Base-by-base conservation (phyloP, 2,888 invertebrate species). In the Plagodis pulveraria region DNA sequence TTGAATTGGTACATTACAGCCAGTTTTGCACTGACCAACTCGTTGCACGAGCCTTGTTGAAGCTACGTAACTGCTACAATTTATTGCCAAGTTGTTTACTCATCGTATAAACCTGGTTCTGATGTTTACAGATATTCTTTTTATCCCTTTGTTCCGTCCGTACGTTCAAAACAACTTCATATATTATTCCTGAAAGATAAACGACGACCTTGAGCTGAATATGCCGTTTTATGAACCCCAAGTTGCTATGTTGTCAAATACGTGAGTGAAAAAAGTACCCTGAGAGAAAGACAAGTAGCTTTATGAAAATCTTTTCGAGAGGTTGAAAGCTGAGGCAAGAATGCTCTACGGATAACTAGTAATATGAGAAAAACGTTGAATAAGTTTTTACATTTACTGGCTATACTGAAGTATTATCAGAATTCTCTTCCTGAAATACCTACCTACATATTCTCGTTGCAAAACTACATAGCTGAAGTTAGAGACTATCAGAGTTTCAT, bases 101-200 rank as follows among this genome's bases (percentile, higher is more conserved):
- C 50, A 56, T 66, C 63, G 57, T 55, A 63, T 63, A 65, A 63
- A 43, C 65, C 59, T 62, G 55, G 55, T 60, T 58, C 56, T 64
- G 66, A 62, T 66, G 65, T 69, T 70, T 69, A 62, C 64, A 64
- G 60, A 62, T 67, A 59, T 65, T 62, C 60, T 63, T 65, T 66
- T 65, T 69, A 62, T 65, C 62, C 57, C 44, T 62, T 55, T 50
- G 35, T 61, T 56, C 56, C 56, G 47, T 62, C 55, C 44, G 57
- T 56, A 62, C 63, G 65, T 66, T 66, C 66, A 72, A 74, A 74
- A 72, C 73, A 76, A 74, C 63, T 67, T 73, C 68, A 73, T 76
- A 72, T 74, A 69, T 74, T 72, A 71, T 73, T 69, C 59, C 51
- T 52, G 62, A 46, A 50, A 68, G 66, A 68, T 68, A 66, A 64